A percentile compares a stretch with the other conserved stretches of the same genome.
Evolutionary conservation across 2,113 vertebrate genomes (phyloP).

Genomic region (Ochotona curzoniae): DNA sequence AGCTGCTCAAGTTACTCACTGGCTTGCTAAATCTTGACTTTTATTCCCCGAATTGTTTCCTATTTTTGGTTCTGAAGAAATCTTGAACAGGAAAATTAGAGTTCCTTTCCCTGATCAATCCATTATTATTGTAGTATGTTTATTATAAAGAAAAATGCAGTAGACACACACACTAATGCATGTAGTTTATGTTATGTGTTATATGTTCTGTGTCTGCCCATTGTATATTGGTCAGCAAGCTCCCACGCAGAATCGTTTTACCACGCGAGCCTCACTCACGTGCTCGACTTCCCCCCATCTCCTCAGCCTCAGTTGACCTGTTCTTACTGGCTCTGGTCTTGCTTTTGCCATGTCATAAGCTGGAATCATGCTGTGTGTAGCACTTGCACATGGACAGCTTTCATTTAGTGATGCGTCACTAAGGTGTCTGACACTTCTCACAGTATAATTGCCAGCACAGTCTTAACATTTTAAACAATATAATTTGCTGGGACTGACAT

Average conservation of each 20-base stretch:
- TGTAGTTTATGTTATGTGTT: neutral
- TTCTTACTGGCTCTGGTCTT: neutral
- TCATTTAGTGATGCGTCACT: neutral
- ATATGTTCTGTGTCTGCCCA: neutral
- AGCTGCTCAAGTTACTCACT: neutral
- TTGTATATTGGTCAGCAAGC: no score
- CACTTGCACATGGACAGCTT: neutral
- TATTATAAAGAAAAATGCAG: no score
- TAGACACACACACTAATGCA: neutral
- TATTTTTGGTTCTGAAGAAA: neutral
- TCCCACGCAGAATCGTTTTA: neutral
- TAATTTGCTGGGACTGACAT: no score
- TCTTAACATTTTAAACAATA: neutral
- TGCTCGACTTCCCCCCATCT: fast-evolving
- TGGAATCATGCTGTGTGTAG: fast-evolving
- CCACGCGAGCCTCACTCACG: no score
- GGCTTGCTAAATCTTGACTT: neutral
- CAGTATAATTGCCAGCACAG: neutral
- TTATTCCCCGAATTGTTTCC: neutral
- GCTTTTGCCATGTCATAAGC: neutral
- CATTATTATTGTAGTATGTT: no score
- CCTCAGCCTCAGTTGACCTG: no score
- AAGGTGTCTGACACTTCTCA: neutral
- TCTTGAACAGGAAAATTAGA: no score
- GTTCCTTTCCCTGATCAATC: no score